Evolutionary conservation across 2,888 invertebrate genomes (phyloP).

Genomic region (Ptychoptera contaminata): DNA sequence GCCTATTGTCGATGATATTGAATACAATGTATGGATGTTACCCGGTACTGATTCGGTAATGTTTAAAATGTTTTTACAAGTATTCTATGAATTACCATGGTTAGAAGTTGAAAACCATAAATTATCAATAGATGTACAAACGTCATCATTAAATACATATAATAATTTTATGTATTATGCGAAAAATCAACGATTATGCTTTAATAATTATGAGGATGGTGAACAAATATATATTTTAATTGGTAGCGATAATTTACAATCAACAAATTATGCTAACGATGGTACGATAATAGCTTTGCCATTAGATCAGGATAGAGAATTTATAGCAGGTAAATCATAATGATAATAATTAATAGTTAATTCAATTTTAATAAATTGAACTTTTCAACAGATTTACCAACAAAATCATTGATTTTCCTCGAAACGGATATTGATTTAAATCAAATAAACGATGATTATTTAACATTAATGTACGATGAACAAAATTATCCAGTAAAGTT

Average conservation of each 20-base stretch:
- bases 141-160: conserved; percentile 23
- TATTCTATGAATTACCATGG: conserved; percentile 30
- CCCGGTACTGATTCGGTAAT: conserved; percentile 19
- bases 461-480: conserved; percentile 19
- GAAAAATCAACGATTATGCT: conserved; percentile 25
- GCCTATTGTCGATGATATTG: conserved; percentile 22
- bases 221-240: conserved; percentile 26
- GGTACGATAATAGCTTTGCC: conserved; percentile 27
- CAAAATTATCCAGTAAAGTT: conserved; percentile 16
- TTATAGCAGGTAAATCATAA: conserved; percentile 19
- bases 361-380: background rate
- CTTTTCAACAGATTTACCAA: conserved; percentile 22
- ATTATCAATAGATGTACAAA: conserved; percentile 28
- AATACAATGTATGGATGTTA: conserved; percentile 29
- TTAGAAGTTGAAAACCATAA: conserved; percentile 18
- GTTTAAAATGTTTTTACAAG: conserved; percentile 26
- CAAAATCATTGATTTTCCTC: conserved; percentile 23
- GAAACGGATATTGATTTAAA: conserved; percentile 25
- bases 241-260: conserved; percentile 22
- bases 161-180: conserved; percentile 28
- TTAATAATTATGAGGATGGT: conserved; percentile 27
- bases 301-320: conserved; percentile 17
- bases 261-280: conserved; percentile 23
- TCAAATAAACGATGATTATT: conserved; percentile 19
- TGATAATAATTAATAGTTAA: background rate